phyloP scores from a whole-genome alignment of 2,888 invertebrate species.

The Harpagoxenus sublaevis region DNA sequence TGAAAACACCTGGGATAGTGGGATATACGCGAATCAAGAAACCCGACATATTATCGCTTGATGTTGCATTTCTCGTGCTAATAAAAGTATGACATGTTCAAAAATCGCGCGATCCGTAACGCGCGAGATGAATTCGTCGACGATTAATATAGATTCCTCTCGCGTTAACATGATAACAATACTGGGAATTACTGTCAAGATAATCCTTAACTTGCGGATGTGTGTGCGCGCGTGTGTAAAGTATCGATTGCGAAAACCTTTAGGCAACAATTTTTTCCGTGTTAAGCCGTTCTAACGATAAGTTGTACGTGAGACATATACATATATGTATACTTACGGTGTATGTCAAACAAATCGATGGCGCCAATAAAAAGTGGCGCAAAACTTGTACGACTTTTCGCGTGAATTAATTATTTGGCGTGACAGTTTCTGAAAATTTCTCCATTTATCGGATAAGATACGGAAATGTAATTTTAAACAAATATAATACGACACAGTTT shows the following conservation, averaged over 20 bases:
- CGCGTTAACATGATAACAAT: not conserved
- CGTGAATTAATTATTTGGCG: not conserved
- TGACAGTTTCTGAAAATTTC: not conserved
- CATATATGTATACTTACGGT: no score
- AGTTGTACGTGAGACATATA: no score
- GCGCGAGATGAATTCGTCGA: not conserved
- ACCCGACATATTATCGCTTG: conserved; percentile 7
- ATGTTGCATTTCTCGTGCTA: not conserved
- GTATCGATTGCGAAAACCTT: not conserved
- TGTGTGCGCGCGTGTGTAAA: not conserved
- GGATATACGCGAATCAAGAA: not conserved
- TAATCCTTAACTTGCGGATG: not conserved
- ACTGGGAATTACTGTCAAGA: not conserved
- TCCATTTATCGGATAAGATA: not conserved
- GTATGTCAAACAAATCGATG: not conserved
- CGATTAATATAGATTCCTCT: not conserved
- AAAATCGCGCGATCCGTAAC: not conserved
- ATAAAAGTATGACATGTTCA: not conserved
- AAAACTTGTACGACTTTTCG: not conserved
- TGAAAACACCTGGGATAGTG: not conserved
- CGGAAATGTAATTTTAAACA: not conserved
- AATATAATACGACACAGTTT: not conserved
- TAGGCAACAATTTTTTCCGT: not conserved
- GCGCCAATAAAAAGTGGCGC: not conserved
- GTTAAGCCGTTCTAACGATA: not conserved